Conservation (phyloP, 2,113 vertebrate genomes). For the Menidia beryllina region DNA sequence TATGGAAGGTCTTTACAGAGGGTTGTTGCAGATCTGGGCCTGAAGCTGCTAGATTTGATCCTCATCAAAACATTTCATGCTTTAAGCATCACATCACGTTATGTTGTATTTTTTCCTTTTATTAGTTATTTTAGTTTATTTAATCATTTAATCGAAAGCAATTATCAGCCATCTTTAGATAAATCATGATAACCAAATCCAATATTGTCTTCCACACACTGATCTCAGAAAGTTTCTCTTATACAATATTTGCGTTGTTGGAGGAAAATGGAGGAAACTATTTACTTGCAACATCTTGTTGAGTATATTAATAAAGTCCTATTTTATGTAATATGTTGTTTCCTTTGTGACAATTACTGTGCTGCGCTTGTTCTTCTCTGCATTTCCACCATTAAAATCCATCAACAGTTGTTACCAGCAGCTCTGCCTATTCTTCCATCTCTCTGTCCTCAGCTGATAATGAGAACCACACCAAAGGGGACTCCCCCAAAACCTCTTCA, state of each 20-base stretch:
- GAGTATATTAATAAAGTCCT: no score
- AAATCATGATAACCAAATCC: no score
- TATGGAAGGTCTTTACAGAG: slow-evolving; percentile 16
- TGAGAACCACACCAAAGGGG: slow-evolving; percentile 92
- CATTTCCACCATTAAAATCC: slow-evolving; percentile 14
- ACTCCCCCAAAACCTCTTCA: slow-evolving; percentile 86
- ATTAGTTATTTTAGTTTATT: no score
- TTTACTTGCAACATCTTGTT: neutral
- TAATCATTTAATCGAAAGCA: no score
- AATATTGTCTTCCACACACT: no score
- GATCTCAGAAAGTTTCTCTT: neutral
- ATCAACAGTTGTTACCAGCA: neutral
- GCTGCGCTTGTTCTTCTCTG: slow-evolving; percentile 29
- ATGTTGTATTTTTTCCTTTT: neutral
- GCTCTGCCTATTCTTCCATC: slow-evolving; percentile 1
- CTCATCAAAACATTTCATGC: neutral
- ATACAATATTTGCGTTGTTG: neutral
- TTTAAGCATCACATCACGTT: no score
- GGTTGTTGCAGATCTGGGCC: slow-evolving; percentile 75
- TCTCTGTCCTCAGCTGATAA: slow-evolving; percentile 88
- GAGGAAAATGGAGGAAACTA: neutral
- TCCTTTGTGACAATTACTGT: slow-evolving; percentile 23
- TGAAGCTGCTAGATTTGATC: slow-evolving; percentile 43
- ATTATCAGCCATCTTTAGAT: no score
- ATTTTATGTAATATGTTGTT: no score